Evolutionary conservation across 2,888 invertebrate species (phyloP).

Genomic region (Tineola bisselliella): DNA sequence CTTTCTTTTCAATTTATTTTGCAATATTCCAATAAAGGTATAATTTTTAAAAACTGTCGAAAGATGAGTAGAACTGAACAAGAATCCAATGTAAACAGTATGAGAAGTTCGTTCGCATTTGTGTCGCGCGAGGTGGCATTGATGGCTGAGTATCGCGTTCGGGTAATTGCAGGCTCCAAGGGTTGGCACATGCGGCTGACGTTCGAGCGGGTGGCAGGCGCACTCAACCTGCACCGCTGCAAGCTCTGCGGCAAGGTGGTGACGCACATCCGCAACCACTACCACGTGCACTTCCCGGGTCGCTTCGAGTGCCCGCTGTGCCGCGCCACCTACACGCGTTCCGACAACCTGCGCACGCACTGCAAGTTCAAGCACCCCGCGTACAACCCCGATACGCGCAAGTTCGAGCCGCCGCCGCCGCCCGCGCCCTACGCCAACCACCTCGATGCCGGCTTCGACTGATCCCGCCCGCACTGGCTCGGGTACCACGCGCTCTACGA

Average conservation of each 20-base stretch:
- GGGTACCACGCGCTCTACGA: conserved; percentile 46
- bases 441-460: conserved; percentile 67
- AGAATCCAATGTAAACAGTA: neutral
- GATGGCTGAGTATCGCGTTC: conserved; percentile 14
- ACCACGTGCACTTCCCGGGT: conserved; percentile 93
- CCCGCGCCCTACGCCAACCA: conserved; percentile 63
- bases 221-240: conserved; percentile 93
- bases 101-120: neutral
- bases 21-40: conserved; percentile 1
- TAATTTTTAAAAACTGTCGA: no score
- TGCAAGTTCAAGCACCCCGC: conserved; percentile 93
- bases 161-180: conserved; percentile 86
- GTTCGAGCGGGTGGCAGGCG: conserved; percentile 92
- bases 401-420: conserved; percentile 78
- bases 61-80: neutral
- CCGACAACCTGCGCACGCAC: conserved; percentile 92
- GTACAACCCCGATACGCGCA: conserved; percentile 86
- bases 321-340: conserved; percentile 90
- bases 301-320: conserved; percentile 92
- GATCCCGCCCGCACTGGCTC: conserved; percentile 57
- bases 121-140: conserved; percentile 21
- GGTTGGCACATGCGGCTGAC: conserved; percentile 95
- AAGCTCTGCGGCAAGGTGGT: conserved; percentile 95
- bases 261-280: conserved; percentile 94
- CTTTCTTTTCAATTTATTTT: conserved; percentile 8